These are phyloP conservation scores for Argentina silus DNA, from an alignment of 2,797 vertebrate genomes.

Conservation along the genomic window DNA sequence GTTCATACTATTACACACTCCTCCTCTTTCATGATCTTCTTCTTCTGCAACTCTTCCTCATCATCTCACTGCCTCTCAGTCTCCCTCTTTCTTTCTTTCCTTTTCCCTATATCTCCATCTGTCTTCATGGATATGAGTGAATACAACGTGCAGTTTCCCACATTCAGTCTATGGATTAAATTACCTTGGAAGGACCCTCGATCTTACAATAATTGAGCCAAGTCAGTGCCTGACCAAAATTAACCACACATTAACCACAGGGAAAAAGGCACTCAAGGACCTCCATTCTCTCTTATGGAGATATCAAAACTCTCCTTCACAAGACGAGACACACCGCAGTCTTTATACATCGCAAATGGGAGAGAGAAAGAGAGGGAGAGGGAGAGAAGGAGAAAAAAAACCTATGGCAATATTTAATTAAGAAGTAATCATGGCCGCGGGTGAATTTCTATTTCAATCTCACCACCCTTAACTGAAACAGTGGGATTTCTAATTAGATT, in stretches of 20 bases:
- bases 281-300: constrained; percentile 35
- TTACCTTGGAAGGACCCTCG: constrained; percentile 33
- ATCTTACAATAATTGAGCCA: constrained; percentile 52
- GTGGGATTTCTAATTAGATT: constrained; percentile 81
- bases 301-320: constrained; percentile 49
- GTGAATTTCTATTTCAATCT: constrained; percentile 80
- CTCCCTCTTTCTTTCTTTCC: constrained; percentile 5
- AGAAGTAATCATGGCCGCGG: constrained; percentile 76
- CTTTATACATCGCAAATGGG: constrained; percentile 55
- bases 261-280: constrained; percentile 30
- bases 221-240: constrained; percentile 36
- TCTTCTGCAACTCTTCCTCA: neutral
- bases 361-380: constrained; percentile 47
- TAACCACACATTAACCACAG: constrained; percentile 21
- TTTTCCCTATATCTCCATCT: constrained; percentile 16
- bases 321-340: constrained; percentile 46
- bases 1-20: neutral
- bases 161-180: neutral
- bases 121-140: constrained; percentile 11
- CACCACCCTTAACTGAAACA: constrained; percentile 75
- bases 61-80: neutral
- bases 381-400: constrained; percentile 27
- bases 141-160: constrained; percentile 17
- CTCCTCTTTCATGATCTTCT: neutral
- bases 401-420: constrained; percentile 78